These are phyloP conservation scores for Lynx canadensis DNA, from an alignment of 2,113 vertebrate genomes.

Conservation along the genomic window DNA sequence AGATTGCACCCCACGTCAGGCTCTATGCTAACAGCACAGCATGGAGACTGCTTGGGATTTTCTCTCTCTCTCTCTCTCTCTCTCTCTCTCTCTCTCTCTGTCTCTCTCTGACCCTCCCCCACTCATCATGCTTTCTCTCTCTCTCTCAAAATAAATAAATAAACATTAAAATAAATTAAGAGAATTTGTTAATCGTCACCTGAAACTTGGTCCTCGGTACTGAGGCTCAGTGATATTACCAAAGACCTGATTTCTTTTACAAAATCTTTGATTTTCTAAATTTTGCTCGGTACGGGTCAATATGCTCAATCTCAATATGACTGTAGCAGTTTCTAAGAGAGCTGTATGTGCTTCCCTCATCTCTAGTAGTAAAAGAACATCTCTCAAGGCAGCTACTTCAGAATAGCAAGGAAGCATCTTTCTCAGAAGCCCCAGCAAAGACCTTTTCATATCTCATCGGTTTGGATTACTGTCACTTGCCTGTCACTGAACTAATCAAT, in stretches of 20 bases:
- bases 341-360: neutral
- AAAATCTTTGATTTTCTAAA: slow-evolving; percentile 32
- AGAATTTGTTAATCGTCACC: slow-evolving; percentile 9
- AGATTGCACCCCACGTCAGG: too few species aligned
- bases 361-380: neutral
- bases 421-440: slow-evolving; percentile 39
- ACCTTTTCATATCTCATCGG: neutral
- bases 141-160: too few species aligned
- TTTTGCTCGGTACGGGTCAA: neutral
- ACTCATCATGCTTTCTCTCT: too few species aligned
- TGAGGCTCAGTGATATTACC: neutral
- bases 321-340: neutral
- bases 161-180: neutral
- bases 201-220: neutral
- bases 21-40: too few species aligned
- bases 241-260: slow-evolving; percentile 27
- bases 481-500: neutral
- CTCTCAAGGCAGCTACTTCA: slow-evolving; percentile 9
- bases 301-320: neutral
- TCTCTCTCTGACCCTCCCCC: too few species aligned
- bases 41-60: too few species aligned
- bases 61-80: too few species aligned
- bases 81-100: too few species aligned
- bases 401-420: neutral
- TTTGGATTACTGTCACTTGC: neutral